Evolutionary conservation across 1,140 invertebrate genomes (phyloP).

Genomic region (Drosophila burlai): DNA sequence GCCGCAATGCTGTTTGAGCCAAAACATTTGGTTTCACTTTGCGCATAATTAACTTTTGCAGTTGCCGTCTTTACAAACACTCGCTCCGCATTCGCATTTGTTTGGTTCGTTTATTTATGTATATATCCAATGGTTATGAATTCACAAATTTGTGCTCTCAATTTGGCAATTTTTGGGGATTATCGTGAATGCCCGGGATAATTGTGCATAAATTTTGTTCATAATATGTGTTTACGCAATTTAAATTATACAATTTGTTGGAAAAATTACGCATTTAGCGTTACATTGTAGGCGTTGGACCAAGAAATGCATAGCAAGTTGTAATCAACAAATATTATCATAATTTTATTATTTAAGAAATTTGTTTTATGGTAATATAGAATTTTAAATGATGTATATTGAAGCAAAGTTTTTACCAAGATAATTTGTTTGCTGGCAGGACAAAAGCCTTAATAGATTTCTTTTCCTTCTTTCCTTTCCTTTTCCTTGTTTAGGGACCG

Average conservation of each 20-base stretch:
- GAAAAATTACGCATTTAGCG: neutral
- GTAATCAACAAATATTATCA: neutral
- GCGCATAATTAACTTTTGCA: slow-evolving; percentile 66
- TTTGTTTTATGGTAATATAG: no score
- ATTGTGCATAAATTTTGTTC: slow-evolving; percentile 37
- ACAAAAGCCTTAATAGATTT: no score
- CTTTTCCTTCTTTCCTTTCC: no score
- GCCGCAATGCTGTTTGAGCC: slow-evolving; percentile 39
- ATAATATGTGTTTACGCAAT: slow-evolving; percentile 32
- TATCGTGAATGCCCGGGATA: slow-evolving; percentile 27
- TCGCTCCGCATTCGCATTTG: slow-evolving; percentile 8
- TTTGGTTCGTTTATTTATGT: slow-evolving; percentile 44
- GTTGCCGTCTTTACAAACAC: slow-evolving; percentile 35
- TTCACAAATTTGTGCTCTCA: slow-evolving; percentile 31
- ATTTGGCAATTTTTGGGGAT: slow-evolving; percentile 28
- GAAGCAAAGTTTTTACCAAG: no score
- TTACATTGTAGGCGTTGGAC: neutral
- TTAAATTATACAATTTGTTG: slow-evolving; percentile 7
- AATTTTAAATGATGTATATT: no score
- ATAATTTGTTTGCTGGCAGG: no score
- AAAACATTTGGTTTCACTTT: slow-evolving; percentile 68
- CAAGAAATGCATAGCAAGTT: neutral
- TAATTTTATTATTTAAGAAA: neutral
- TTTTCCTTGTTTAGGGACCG: no score
- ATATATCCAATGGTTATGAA: slow-evolving; percentile 23